phyloP scores from a whole-genome alignment of 2,888 invertebrate genomes.

The Drosophila paucipuncta region DNA sequence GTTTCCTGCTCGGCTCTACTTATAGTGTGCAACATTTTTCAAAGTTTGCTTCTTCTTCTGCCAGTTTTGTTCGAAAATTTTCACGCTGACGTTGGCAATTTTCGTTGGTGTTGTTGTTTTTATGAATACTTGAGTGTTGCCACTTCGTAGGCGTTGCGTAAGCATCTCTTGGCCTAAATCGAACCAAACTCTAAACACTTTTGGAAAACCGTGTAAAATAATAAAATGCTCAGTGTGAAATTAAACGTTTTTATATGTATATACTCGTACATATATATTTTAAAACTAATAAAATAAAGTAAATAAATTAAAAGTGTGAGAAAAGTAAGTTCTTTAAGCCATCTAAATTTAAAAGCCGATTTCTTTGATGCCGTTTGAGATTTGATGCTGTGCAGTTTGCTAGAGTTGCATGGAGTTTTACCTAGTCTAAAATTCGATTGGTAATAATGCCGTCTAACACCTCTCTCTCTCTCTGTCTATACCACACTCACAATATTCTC shows the following conservation, averaged over 20 bases:
- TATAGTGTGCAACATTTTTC: slow-evolving; percentile 29
- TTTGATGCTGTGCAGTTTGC: not conserved
- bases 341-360: not conserved
- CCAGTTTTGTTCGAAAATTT: slow-evolving; percentile 27
- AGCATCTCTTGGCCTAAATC: not conserved
- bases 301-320: not conserved
- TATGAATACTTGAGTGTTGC: slow-evolving; percentile 31
- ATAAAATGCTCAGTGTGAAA: not conserved
- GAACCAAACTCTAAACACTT: not conserved
- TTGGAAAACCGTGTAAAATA: not conserved
- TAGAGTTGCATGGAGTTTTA: not conserved
- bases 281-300: not conserved
- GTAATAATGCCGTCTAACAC: not conserved
- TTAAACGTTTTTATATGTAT: no score
- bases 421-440: not conserved
- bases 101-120: slow-evolving; percentile 25
- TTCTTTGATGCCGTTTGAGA: not conserved
- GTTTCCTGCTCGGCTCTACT: slow-evolving; percentile 39
- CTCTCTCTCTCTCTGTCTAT: not conserved
- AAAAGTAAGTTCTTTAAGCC: not conserved
- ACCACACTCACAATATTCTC: no score
- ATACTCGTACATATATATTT: not conserved
- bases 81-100: slow-evolving; percentile 66
- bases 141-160: slow-evolving; percentile 10
- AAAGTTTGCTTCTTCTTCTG: slow-evolving; percentile 28